Conservation (phyloP, 2,888 invertebrate genomes). For the Entomobrya proxima region DNA sequence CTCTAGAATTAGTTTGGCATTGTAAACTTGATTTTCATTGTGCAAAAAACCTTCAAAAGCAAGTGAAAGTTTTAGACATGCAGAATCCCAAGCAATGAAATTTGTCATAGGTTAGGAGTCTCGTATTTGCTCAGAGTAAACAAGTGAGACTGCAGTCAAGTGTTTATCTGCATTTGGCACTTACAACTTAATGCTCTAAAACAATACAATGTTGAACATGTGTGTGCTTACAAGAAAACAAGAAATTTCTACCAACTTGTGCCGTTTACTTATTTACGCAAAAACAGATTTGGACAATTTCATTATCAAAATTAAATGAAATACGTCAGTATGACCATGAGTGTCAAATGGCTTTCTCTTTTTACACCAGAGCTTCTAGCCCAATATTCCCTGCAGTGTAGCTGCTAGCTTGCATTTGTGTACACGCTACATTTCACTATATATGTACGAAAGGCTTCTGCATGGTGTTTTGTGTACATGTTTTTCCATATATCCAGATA, state of each 20-base stretch:
- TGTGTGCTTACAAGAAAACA: too few relatives aligned
- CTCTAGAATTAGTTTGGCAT: too few relatives aligned
- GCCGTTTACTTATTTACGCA: not conserved
- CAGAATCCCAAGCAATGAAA: not conserved
- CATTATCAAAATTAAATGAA: constrained; percentile 12
- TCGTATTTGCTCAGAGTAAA: too few relatives aligned
- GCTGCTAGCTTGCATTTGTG: not conserved
- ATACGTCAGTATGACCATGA: not conserved
- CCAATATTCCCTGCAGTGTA: not conserved
- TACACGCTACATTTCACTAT: not conserved
- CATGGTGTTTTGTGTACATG: too few relatives aligned
- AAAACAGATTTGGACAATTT: not conserved
- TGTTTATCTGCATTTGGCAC: too few relatives aligned
- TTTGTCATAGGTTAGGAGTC: not conserved
- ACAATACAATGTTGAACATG: too few relatives aligned
- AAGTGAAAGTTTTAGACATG: not conserved
- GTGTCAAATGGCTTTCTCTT: not conserved
- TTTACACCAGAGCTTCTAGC: not conserved
- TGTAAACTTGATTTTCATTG: too few relatives aligned
- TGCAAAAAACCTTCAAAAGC: not conserved
- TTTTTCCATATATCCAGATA: not conserved
- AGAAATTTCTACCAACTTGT: not conserved
- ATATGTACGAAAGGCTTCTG: not conserved
- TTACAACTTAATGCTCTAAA: too few relatives aligned
- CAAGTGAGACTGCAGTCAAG: too few relatives aligned